phyloP scores from a whole-genome alignment of 2,113 vertebrate species.

The Sceloporus tristichus region DNA sequence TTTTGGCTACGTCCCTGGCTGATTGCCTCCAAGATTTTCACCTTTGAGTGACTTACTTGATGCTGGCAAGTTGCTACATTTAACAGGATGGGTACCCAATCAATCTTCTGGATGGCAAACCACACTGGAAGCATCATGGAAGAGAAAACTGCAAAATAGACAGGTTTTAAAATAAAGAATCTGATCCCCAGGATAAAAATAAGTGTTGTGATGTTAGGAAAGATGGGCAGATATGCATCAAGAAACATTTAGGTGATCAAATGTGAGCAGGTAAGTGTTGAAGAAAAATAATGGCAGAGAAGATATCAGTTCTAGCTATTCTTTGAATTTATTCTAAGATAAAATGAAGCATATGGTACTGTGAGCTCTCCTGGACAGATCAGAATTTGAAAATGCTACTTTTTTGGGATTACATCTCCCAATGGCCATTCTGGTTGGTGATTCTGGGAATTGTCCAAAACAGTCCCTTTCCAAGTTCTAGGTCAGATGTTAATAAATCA shows the following conservation, averaged over 20 bases:
- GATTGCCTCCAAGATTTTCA: not conserved
- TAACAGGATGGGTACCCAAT: not conserved
- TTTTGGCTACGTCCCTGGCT: too few relatives aligned
- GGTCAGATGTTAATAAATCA: too few relatives aligned
- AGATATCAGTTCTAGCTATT: not conserved
- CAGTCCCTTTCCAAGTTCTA: too few relatives aligned
- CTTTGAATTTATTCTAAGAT: not conserved
- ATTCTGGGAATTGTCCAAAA: too few relatives aligned
- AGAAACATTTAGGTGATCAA: not conserved
- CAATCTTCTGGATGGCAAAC: not conserved
- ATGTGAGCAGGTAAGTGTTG: not conserved
- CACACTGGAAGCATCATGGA: not conserved
- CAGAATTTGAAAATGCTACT: not conserved
- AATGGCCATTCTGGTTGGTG: too few relatives aligned
- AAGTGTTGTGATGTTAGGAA: not conserved
- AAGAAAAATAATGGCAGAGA: not conserved
- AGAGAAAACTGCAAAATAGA: not conserved
- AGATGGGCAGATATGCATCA: not conserved
- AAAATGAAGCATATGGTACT: not conserved
- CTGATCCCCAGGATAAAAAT: not conserved
- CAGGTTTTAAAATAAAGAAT: not conserved
- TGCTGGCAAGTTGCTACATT: not conserved
- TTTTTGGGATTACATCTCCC: too few relatives aligned
- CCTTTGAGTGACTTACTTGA: not conserved
- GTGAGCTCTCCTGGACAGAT: not conserved